Evolutionary conservation across 2,113 vertebrate species (phyloP), one percentile per base, ranked within the genome.

Genomic region (Pseudorectes ferrugineus): DNA sequence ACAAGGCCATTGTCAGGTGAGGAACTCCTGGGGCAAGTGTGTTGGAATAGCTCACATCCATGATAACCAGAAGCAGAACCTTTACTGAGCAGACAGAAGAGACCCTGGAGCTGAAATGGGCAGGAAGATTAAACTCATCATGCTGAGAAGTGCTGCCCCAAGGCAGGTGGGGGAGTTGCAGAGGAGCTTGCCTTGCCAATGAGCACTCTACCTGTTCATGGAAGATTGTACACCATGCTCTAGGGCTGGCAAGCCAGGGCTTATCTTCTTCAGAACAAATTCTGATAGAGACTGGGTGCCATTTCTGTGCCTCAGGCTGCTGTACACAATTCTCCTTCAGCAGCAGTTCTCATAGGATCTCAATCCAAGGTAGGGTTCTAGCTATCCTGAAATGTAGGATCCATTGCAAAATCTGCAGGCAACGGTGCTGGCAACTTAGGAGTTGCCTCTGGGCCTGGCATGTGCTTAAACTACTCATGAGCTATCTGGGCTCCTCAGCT

Each of bases 381-480:
- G 45, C 72, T 49, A 48, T 54, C n/a, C 63, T 51, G 82, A 97
- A 88, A 85, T 29, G 28, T 70, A 96, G 80, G 22, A 74, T 59
- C 74, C 81, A 83, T 92, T 96, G 85, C 89, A 97, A 96, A 92
- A 96, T 96, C 88, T 80, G 25, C 72, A 96, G 87, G 80, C 80
- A 93, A 35, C 0, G 0, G 74, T 35, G 36, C 82, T 93, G 92
- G 92, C 88, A 96, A 28, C 23, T 67, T 35, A 58, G 51, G 71
- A 88, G 63, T 96, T 93, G 95, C 95, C 94, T 95, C 94, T 94
- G 89, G 94, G 95, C 79, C 82, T 96, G 95, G 95, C 95, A 90
- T 88, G 90, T 84, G n/a, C 78, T 90, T 95, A 74, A 91, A 85
- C 59, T 94, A 43, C 75, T 92, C 82, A 63, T 67, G 75, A 96